Conservation (phyloP, 2,797 vertebrate species). For the Zenarchopterus dispar region DNA sequence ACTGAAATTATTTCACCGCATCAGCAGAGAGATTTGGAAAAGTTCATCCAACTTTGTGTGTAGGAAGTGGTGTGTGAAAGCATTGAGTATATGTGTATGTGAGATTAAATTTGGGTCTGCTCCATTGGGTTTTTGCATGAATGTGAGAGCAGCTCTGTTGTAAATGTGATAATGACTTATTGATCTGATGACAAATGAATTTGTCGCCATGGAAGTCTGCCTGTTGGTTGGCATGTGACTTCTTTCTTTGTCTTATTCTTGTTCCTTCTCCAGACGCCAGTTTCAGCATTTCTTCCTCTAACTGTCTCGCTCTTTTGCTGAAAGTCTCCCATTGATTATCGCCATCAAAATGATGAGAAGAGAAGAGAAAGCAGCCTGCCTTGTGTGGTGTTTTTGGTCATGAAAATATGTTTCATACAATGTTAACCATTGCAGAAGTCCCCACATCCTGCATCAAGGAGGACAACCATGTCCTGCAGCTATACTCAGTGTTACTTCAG, state of each 20-base stretch:
- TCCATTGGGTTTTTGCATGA: slow-evolving; percentile 15
- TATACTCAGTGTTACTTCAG: slow-evolving; percentile 36
- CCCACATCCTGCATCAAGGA: slow-evolving; percentile 61
- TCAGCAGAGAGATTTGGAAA: slow-evolving; percentile 60
- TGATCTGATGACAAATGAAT: slow-evolving; percentile 56
- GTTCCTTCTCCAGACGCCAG: slow-evolving; percentile 23
- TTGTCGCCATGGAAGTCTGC: slow-evolving; percentile 46
- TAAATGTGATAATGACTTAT: slow-evolving; percentile 69
- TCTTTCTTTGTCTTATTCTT: slow-evolving; percentile 13
- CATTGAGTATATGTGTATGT: slow-evolving; percentile 1
- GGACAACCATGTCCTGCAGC: slow-evolving; percentile 53
- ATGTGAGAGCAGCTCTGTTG: slow-evolving; percentile 33
- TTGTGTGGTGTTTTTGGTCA: slow-evolving; percentile 56
- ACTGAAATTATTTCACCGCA: slow-evolving; percentile 67
- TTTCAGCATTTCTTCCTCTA: slow-evolving; percentile 29
- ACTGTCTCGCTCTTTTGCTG: slow-evolving; percentile 11
- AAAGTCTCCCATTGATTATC: slow-evolving; percentile 10
- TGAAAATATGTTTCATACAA: slow-evolving; percentile 55
- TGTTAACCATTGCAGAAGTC: slow-evolving; percentile 47
- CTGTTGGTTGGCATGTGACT: slow-evolving; percentile 26
- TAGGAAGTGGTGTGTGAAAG: slow-evolving; percentile 3
- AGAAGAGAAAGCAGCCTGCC: slow-evolving; percentile 60
- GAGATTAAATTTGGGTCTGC: slow-evolving; percentile 1
- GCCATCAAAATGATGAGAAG: slow-evolving; percentile 38
- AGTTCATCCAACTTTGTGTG: slow-evolving; percentile 55